These are phyloP conservation scores for Chaitophorus viminalis DNA, from an alignment of 2,888 invertebrate genomes.

Conservation along the genomic window DNA sequence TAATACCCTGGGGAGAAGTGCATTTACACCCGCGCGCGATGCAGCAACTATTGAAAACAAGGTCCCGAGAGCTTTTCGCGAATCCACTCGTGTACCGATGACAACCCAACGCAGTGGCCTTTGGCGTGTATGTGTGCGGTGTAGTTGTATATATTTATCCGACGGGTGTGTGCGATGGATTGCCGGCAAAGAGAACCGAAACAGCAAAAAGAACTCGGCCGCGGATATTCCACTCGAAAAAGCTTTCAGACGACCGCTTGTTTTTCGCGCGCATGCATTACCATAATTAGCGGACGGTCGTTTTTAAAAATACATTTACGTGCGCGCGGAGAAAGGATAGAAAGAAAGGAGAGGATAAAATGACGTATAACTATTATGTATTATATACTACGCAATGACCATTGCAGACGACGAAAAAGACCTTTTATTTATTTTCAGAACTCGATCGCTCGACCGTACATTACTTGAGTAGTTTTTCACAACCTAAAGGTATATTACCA, in stretches of 20 bases:
- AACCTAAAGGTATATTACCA: neutral
- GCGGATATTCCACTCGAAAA: conserved; percentile 42
- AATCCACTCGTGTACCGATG: neutral
- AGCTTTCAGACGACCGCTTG: conserved; percentile 55
- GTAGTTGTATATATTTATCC: too few relatives aligned
- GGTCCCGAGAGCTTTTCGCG: neutral
- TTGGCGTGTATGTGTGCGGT: conserved; percentile 51
- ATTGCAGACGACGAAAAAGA: neutral
- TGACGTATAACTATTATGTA: neutral
- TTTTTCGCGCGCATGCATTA: conserved; percentile 17
- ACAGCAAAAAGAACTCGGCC: conserved; percentile 33
- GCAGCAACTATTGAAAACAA: neutral
- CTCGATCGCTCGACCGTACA: conserved; percentile 41
- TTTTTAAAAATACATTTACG: neutral
- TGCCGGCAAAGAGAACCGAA: conserved; percentile 16
- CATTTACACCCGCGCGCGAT: conserved; percentile 18
- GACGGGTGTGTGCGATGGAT: neutral
- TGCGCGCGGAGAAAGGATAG: neutral
- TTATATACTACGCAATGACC: neutral
- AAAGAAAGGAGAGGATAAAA: neutral
- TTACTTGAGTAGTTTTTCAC: neutral
- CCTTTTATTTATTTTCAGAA: conserved; percentile 26
- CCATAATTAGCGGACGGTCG: conserved; percentile 41
- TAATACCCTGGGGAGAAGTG: conserved; percentile 29
- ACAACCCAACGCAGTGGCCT: conserved; percentile 24